A percentile compares a stretch with the other conserved stretches of the same genome.
Conservation (phyloP, 2,113 vertebrate species). For the Chionis minor region DNA sequence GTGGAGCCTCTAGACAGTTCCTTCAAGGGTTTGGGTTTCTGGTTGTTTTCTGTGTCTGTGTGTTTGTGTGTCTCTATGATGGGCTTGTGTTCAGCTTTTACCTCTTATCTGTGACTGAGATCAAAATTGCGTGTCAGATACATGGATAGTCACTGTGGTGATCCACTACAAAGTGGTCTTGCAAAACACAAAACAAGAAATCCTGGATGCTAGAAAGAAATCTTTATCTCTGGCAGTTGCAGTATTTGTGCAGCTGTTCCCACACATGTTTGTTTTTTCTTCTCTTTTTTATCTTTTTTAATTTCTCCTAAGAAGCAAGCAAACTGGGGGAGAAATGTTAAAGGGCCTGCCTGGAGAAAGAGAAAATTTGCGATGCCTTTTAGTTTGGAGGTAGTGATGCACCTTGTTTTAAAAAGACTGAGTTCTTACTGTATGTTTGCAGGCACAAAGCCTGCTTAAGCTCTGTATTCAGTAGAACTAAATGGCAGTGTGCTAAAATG, state of each 20-base stretch:
- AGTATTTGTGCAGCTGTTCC: slow-evolving; percentile 61
- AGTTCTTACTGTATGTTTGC: background rate
- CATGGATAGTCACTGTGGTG: background rate
- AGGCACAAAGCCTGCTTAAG: background rate
- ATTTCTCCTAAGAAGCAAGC: background rate
- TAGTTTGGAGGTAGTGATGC: background rate
- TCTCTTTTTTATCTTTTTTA: background rate
- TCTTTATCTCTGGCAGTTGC: background rate
- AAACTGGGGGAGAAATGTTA: background rate
- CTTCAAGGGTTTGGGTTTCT: background rate
- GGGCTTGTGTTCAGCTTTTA: background rate
- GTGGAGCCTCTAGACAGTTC: background rate
- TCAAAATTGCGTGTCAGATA: background rate
- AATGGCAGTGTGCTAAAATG: background rate
- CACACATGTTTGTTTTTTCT: background rate
- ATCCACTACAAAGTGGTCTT: background rate
- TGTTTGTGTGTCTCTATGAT: background rate
- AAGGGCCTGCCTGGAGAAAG: background rate
- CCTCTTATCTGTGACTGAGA: background rate
- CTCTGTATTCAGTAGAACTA: background rate
- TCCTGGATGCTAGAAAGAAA: slow-evolving; percentile 9
- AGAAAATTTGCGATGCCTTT: background rate
- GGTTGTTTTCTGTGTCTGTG: background rate
- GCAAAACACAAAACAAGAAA: background rate
- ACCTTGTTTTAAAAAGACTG: background rate